These are phyloP conservation scores for Tipula lateralis DNA, from an alignment of 2,888 invertebrate genomes.

Conservation along the genomic window DNA sequence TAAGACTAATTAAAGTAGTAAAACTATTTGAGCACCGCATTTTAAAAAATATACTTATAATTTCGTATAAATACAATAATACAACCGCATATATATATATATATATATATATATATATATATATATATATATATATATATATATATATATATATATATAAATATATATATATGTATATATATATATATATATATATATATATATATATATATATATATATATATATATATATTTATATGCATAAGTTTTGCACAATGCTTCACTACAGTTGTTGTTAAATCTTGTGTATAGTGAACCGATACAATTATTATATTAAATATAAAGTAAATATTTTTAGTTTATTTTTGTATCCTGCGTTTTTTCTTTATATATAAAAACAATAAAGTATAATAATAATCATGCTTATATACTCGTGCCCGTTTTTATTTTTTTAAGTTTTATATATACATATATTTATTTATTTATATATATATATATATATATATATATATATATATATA, in stretches of 20 bases:
- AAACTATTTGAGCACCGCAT: slow-evolving; percentile 24
- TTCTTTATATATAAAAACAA: background rate
- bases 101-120: no score
- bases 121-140: no score
- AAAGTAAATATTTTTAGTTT: background rate
- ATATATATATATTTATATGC: no score
- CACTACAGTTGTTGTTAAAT: background rate
- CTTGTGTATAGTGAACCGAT: background rate
- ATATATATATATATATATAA: no score
- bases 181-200: no score
- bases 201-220: no score
- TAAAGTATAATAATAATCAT: slow-evolving; percentile 5
- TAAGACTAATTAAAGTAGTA: slow-evolving; percentile 13
- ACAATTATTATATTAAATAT: background rate
- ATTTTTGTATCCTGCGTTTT: background rate
- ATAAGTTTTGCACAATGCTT: slow-evolving; percentile 14
- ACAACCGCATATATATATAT: no score
- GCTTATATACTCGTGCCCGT: slow-evolving; percentile 14
- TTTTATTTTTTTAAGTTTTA: no score
- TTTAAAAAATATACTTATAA: slow-evolving; percentile 9
- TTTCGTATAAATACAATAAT: background rate
- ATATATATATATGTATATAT: no score
- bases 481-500: background rate
- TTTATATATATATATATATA: no score
- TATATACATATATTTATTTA: no score